Percentiles rank a stretch among this genome's conserved stretches.
phyloP scores from a whole-genome alignment of 2,888 invertebrate species.

The Phania funesta region DNA sequence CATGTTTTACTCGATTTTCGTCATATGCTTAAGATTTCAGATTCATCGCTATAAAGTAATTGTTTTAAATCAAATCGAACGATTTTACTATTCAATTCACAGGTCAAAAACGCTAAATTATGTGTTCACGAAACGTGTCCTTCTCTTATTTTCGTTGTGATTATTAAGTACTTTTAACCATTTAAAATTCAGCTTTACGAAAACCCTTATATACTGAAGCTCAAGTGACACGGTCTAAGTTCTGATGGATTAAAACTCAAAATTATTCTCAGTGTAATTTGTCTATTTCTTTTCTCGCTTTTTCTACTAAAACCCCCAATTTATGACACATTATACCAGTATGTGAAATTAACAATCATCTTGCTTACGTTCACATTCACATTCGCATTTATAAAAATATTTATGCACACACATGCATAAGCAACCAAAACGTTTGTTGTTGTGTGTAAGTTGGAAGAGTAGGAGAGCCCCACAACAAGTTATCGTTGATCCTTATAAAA shows the following conservation, averaged over 20 bases:
- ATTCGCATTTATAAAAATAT: constrained; percentile 23
- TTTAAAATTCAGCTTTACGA: too few relatives aligned
- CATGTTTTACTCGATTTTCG: too few relatives aligned
- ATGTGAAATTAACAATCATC: constrained; percentile 30
- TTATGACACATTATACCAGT: constrained; percentile 48
- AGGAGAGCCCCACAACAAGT: not conserved
- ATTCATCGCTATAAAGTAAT: too few relatives aligned
- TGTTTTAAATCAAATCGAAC: too few relatives aligned
- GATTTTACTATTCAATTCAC: too few relatives aligned
- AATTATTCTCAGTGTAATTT: constrained; percentile 16
- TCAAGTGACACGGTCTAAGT: not conserved
- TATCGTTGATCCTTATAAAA: too few relatives aligned
- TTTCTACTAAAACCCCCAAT: constrained; percentile 45
- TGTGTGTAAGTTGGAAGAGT: not conserved
- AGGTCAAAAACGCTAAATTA: too few relatives aligned
- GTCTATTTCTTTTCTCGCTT: not conserved
- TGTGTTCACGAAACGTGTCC: too few relatives aligned
- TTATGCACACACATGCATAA: constrained; percentile 6
- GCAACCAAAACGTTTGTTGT: not conserved
- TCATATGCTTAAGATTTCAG: too few relatives aligned
- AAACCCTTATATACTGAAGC: too few relatives aligned
- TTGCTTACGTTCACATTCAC: constrained; percentile 23
- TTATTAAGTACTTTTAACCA: too few relatives aligned
- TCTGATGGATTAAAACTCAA: not conserved
- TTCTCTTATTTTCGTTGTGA: too few relatives aligned